These are phyloP conservation scores for Turnix velox DNA, from an alignment of 2,113 vertebrate genomes.

Conservation along the genomic window DNA sequence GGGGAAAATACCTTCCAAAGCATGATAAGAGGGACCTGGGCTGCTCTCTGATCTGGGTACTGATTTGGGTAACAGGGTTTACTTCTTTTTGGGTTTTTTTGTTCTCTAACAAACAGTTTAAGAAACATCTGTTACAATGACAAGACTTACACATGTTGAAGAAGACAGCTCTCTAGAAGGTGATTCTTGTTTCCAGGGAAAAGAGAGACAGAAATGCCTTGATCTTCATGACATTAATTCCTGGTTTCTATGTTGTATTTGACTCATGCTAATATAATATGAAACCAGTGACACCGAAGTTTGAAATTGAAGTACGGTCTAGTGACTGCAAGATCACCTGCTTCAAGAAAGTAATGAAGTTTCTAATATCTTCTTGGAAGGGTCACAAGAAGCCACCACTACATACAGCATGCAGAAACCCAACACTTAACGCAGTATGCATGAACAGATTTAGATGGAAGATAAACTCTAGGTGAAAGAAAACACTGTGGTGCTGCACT, in stretches of 20 bases:
- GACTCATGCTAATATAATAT: not conserved
- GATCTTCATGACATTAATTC: not conserved
- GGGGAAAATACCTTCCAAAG: not conserved
- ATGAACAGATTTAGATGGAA: not conserved
- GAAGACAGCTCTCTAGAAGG: not conserved
- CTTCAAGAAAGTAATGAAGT: not conserved
- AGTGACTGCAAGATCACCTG: not conserved
- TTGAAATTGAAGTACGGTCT: not conserved
- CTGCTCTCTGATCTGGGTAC: not conserved
- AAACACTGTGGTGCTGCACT: not conserved
- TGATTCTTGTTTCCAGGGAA: not conserved
- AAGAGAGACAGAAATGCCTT: not conserved
- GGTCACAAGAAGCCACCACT: not conserved
- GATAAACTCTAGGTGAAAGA: not conserved
- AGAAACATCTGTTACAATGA: not conserved
- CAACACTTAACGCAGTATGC: fast-evolving
- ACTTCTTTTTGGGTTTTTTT: not conserved
- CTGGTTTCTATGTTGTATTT: not conserved
- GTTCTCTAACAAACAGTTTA: not conserved
- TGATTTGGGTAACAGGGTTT: not conserved
- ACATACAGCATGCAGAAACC: not conserved
- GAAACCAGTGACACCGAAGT: not conserved
- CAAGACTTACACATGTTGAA: not conserved
- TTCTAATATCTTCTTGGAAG: not conserved
- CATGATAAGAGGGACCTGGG: not conserved